phyloP scores from a whole-genome alignment of 2,113 vertebrate species.

The Macquaria australasica region DNA sequence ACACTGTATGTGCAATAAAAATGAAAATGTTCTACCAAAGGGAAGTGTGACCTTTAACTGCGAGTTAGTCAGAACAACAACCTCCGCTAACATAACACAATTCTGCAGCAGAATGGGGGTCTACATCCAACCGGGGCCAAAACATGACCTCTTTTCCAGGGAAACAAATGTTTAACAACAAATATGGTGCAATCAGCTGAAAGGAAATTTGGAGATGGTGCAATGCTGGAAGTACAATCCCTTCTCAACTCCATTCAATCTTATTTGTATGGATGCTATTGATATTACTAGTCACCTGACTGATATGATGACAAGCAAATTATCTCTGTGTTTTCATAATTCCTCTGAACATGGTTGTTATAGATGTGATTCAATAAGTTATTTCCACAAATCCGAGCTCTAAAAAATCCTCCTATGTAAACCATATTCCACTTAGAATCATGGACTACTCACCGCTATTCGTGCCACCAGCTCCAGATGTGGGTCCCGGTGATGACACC shows the following conservation, averaged over 20 bases:
- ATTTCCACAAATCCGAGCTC: not conserved
- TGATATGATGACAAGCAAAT: not conserved
- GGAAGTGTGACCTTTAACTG: conserved; percentile 21
- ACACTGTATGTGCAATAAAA: not conserved
- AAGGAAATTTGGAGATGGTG: not conserved
- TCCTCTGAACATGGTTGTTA: not conserved
- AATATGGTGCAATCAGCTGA: conserved; percentile 11
- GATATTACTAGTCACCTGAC: not conserved
- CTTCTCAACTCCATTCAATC: not conserved
- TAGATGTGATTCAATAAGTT: not conserved
- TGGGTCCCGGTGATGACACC: conserved; percentile 94
- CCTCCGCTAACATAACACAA: not conserved
- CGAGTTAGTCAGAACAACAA: conserved; percentile 14
- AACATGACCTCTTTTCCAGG: conserved; percentile 23
- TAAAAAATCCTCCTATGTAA: not conserved
- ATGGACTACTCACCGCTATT: conserved; percentile 88
- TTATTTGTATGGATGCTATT: not conserved
- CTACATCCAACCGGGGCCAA: not conserved
- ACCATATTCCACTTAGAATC: not conserved
- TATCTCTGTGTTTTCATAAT: not conserved
- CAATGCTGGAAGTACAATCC: not conserved
- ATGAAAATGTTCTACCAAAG: not conserved
- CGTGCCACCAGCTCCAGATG: conserved; percentile 83
- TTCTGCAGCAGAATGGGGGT: not conserved
- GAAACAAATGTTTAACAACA: conserved; percentile 4